These are phyloP conservation scores for Lutraria rhynchaena DNA, from an alignment of 1,140 invertebrate species.

Conservation along the genomic window DNA sequence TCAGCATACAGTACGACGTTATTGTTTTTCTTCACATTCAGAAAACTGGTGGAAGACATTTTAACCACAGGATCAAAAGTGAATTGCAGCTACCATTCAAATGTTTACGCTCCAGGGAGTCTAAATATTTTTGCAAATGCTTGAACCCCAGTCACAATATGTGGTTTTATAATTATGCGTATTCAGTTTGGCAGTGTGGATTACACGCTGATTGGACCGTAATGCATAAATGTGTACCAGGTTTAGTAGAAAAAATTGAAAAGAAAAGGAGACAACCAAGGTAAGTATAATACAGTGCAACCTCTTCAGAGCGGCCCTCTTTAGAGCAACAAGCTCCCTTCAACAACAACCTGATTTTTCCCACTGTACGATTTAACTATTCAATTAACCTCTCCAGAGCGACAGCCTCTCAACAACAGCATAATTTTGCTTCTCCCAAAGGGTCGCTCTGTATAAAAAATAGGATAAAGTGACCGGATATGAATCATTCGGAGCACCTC, in stretches of 20 bases:
- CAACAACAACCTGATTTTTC: no score
- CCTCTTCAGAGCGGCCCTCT: no score
- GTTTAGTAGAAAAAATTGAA: background rate
- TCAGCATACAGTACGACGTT: slow-evolving; percentile 21
- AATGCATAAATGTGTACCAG: slow-evolving; percentile 21
- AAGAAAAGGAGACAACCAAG: background rate
- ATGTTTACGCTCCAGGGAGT: background rate
- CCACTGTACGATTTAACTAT: no score
- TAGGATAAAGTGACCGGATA: no score
- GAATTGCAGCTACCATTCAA: slow-evolving; percentile 27
- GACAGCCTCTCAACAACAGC: no score
- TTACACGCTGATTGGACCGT: slow-evolving; percentile 36
- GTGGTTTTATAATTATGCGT: slow-evolving; percentile 14
- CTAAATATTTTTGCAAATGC: background rate
- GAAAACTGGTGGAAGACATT: slow-evolving; percentile 29
- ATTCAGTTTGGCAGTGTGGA: slow-evolving; percentile 16
- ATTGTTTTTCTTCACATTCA: slow-evolving; percentile 44
- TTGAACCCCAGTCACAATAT: slow-evolving; percentile 8
- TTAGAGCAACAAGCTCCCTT: no score
- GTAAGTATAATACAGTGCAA: no score
- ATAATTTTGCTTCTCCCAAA: no score
- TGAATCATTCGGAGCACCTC: no score
- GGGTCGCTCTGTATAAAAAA: no score
- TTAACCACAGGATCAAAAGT: slow-evolving; percentile 2
- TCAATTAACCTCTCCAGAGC: no score